A percentile compares a stretch with the other conserved stretches of the same genome.
phyloP scores from a whole-genome alignment of 2,113 vertebrate genomes.

The Casuarius casuarius region DNA sequence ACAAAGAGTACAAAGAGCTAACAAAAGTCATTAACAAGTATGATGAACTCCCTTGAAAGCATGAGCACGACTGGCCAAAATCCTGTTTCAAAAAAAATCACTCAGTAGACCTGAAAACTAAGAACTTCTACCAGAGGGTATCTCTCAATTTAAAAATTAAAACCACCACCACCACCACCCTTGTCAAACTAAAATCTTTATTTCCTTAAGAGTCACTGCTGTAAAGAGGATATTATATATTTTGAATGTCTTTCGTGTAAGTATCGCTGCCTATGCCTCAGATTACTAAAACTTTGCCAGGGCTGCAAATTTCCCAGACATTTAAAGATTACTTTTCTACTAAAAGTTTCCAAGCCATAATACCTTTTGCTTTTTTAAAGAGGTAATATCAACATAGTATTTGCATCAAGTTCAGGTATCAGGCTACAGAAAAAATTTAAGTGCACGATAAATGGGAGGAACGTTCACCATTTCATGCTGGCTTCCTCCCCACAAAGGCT shows the following conservation, averaged over 20 bases:
- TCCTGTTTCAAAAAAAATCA: not conserved
- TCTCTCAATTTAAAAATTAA: not conserved
- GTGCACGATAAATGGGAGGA: not conserved
- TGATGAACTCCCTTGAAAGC: not conserved
- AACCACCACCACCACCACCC: fast-evolving
- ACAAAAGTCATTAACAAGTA: not conserved
- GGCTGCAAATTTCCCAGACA: not conserved
- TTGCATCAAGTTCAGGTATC: not conserved
- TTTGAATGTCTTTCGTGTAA: not conserved
- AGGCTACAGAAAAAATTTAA: not conserved
- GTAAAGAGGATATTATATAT: not conserved
- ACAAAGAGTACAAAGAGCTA: not conserved
- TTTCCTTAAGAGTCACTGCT: not conserved
- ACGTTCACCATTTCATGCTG: not conserved
- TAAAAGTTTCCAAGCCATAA: not conserved
- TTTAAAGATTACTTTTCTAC: not conserved
- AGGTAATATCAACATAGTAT: fast-evolving
- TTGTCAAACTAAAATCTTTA: not conserved
- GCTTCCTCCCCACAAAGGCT: not conserved
- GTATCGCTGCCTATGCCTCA: not conserved
- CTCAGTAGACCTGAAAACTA: not conserved
- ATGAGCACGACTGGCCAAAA: not conserved
- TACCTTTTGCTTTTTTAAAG: not conserved
- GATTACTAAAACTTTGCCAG: not conserved
- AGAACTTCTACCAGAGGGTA: not conserved